Conservation (phyloP, 2,113 vertebrate genomes). For the Lucifuga dentata region DNA sequence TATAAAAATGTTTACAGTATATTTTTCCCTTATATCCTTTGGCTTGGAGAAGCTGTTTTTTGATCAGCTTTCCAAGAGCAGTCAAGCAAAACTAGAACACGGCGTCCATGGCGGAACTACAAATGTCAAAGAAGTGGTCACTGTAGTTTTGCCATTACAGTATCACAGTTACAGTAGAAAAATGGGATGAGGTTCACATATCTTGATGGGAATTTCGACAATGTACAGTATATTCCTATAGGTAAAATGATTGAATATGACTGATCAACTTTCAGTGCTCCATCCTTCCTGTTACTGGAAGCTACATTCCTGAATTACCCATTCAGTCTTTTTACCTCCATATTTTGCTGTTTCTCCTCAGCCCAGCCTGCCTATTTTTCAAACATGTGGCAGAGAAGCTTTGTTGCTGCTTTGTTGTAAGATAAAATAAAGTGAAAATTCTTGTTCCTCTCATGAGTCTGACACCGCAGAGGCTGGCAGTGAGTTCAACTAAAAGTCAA, state of each 20-base stretch:
- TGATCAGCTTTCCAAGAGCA: constrained; percentile 36
- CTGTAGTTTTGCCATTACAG: constrained; percentile 65
- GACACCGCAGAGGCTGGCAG: constrained; percentile 69
- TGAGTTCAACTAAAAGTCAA: constrained; percentile 52
- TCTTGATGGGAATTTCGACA: constrained; percentile 40
- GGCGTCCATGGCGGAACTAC: constrained; percentile 41
- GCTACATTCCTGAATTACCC: constrained; percentile 9
- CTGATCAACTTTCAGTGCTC: constrained; percentile 43
- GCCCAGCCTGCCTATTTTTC: constrained; percentile 37
- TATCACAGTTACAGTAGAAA: constrained; percentile 69
- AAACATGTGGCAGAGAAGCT: constrained; percentile 28
- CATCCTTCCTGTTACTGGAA: constrained; percentile 1
- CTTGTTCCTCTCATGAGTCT: constrained; percentile 41
- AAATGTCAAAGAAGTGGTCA: constrained; percentile 39
- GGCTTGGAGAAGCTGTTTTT: constrained; percentile 22
- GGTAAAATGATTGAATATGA: constrained; percentile 52
- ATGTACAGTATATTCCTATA: constrained; percentile 29
- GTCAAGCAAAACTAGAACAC: constrained; percentile 42
- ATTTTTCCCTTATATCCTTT: constrained; percentile 40
- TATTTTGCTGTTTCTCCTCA: constrained; percentile 12
- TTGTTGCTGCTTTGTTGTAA: constrained; percentile 27
- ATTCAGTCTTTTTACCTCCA: constrained; percentile 28
- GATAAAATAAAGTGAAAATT: constrained; percentile 35
- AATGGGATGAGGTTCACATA: constrained; percentile 57
- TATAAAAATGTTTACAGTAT: constrained; percentile 59